Base-by-base conservation (phyloP, 2,888 invertebrate genomes). In the Protodeltote pygarga region DNA sequence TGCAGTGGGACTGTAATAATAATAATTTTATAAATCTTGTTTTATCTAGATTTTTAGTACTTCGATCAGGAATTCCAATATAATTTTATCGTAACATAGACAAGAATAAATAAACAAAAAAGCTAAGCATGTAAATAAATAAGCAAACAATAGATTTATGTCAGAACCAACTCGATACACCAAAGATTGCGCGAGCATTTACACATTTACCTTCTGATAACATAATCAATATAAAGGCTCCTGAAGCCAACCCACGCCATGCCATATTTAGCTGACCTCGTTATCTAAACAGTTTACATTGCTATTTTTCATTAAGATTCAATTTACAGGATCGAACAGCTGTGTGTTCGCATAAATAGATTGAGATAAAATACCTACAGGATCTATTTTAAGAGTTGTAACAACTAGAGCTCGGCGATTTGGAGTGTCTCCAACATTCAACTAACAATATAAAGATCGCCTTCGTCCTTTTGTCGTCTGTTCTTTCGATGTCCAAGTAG, bases 351-450 rank as follows among this genome's bases (percentile, higher is more conserved):
- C 71, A 71, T 71, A 83, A 83, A 83, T 84, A 83, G 81, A 74
- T 73, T 76, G 75, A 64, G 76, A 81, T 84, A 81, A 79, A 83
- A 85, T 87, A 85, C 83, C 79, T 82, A 80, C 74, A 55, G 52
- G 23, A 40, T 74, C 82, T 88, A 89, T 88, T 87, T 87, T 79
- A 74, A 77, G 82, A 79, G 58, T 46, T 74, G 73, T 74, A 79
- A 85, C 83, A 82, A 83, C 79, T 81, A 83, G 80, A 83, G 73
- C 80, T 82, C 79, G 77, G 76, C 72, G 66, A 78, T 83, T 89
- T 90, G 90, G 90, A 88, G 74, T 78, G 78, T 77, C 72, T 88
- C 89, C 89, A 89, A 89, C 75, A 70, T 76, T 77, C 77, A 75
- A 58, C 63, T 69, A 61, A 75, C 70, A 69, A 68, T 78, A 75